These are phyloP conservation scores for Endomychus coccineus DNA, from an alignment of 2,888 invertebrate species.

Conservation along the genomic window DNA sequence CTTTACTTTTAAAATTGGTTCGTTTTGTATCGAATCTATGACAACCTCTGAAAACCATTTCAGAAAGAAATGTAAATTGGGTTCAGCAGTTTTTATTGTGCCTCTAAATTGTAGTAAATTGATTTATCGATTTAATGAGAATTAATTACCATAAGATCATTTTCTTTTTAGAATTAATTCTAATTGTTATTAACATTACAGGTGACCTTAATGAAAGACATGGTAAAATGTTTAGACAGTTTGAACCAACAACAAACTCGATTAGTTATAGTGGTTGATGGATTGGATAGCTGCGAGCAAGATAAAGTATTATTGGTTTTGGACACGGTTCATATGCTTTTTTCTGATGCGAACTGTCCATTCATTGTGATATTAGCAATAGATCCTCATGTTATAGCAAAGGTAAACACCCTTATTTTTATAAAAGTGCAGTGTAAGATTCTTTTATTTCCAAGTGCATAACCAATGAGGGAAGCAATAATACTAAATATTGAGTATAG, in stretches of 20 bases:
- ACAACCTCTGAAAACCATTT: too few relatives aligned
- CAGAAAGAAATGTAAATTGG: too few relatives aligned
- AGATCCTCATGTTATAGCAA: constrained; percentile 97
- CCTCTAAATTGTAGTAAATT: too few relatives aligned
- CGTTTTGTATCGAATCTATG: too few relatives aligned
- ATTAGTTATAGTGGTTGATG: constrained; percentile 92
- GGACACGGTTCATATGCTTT: constrained; percentile 91
- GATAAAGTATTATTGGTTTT: constrained; percentile 88
- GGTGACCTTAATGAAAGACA: constrained; percentile 43
- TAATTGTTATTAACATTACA: constrained; percentile 14
- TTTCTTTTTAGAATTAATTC: neutral
- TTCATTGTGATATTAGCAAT: constrained; percentile 95
- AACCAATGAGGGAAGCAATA: too few relatives aligned
- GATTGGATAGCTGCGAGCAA: constrained; percentile 95
- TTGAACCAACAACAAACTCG: constrained; percentile 92
- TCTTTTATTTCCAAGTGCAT: too few relatives aligned
- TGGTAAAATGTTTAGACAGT: constrained; percentile 85
- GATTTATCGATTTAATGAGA: too few relatives aligned
- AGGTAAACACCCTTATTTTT: constrained; percentile 51
- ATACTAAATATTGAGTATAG: too few relatives aligned
- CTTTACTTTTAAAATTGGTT: too few relatives aligned
- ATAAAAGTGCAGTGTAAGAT: too few relatives aligned
- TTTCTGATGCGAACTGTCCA: constrained; percentile 88
- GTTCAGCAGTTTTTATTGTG: too few relatives aligned
- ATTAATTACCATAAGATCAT: neutral